Conservation (phyloP, 2,797 vertebrate species). For the Microctenopoma stevenorrisi region DNA sequence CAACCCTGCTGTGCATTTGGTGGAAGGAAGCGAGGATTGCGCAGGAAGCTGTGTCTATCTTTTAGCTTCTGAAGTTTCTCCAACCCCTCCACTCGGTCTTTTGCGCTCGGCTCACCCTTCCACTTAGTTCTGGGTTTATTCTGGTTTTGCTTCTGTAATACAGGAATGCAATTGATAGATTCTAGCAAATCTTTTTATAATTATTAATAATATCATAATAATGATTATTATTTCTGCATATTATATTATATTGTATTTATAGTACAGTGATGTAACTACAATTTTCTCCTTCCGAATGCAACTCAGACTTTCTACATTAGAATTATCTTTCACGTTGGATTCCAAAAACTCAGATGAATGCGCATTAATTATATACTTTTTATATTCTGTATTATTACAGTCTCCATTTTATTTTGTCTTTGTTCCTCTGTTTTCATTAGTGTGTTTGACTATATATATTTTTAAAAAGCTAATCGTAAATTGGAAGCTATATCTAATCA, state of each 20-base stretch:
- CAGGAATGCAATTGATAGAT: background rate
- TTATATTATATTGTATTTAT: background rate
- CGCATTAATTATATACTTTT: background rate
- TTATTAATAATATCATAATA: no score
- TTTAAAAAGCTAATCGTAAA: no score
- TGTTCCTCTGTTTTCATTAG: background rate
- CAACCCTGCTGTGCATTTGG: conserved; percentile 78
- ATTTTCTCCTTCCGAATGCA: background rate
- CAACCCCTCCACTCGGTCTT: conserved; percentile 62
- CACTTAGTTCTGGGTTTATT: conserved; percentile 62
- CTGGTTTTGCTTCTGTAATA: conserved; percentile 56
- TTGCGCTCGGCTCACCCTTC: conserved; percentile 65
- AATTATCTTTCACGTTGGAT: background rate
- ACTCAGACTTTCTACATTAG: background rate
- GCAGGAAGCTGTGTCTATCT: conserved; percentile 82
- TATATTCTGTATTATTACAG: background rate
- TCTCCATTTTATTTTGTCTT: background rate
- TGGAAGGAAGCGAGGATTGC: conserved; percentile 90
- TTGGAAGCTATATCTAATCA: background rate
- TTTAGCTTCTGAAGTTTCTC: conserved; percentile 77
- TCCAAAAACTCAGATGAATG: background rate
- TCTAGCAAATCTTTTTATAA: background rate
- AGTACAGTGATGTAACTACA: background rate
- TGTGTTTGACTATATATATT: background rate
- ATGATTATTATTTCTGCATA: no score